A percentile compares a stretch with the other conserved stretches of the same genome.
Conservation (phyloP, 2,113 vertebrate species). For the Rhineura floridana region DNA sequence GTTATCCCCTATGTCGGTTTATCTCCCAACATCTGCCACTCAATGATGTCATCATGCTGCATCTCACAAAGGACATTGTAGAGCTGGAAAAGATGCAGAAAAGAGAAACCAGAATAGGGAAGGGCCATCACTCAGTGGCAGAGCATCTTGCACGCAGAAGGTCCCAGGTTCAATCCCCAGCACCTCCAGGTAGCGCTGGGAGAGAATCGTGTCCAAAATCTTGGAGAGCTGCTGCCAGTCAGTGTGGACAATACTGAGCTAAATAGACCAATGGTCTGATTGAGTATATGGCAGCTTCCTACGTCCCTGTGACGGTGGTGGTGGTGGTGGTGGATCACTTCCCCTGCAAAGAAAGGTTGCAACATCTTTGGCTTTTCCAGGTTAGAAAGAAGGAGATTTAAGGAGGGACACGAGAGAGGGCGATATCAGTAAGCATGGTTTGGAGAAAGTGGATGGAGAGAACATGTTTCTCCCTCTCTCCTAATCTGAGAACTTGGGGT, state of each 20-base stretch:
- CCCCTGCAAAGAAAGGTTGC: not conserved
- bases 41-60: not conserved
- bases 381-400: not conserved
- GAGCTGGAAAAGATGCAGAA: not conserved
- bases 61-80: not conserved
- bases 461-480: not conserved
- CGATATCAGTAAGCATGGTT: not conserved
- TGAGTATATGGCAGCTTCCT: no score
- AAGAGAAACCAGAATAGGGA: not conserved
- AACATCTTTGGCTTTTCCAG: not conserved
- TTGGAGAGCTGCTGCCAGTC: no score
- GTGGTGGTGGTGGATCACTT: not conserved
- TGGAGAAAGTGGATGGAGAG: not conserved
- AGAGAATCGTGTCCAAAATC: no score
- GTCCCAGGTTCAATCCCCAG: no score
- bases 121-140: no score
- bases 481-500: not conserved
- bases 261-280: not conserved
- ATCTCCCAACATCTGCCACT: not conserved
- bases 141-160: no score
- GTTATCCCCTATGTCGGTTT: no score
- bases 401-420: not conserved
- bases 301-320: no score
- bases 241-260: no score
- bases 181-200: no score